Percentiles rank a stretch among this genome's conserved stretches.
These are phyloP conservation scores for Podabrus alpinus DNA, from an alignment of 2,888 invertebrate species.

Conservation along the genomic window DNA sequence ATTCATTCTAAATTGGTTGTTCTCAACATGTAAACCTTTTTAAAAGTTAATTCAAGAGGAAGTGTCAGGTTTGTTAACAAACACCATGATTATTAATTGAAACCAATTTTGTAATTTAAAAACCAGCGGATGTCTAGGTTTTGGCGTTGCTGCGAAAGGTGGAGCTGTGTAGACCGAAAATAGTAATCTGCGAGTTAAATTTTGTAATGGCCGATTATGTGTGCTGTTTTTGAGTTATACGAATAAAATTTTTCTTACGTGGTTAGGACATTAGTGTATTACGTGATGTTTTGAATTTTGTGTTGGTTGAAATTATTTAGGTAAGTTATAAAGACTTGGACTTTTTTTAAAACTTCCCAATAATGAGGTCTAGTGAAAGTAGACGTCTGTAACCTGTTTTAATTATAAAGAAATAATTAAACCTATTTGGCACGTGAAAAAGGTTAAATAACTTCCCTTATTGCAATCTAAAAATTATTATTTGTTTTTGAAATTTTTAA, in stretches of 20 bases:
- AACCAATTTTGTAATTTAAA: slow-evolving; percentile 14
- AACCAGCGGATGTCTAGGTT: slow-evolving; percentile 13
- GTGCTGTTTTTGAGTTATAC: slow-evolving; percentile 15
- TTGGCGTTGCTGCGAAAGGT: not conserved
- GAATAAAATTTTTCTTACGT: slow-evolving; percentile 3
- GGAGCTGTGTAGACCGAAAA: not conserved
- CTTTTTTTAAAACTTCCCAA: not conserved
- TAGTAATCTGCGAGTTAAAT: slow-evolving; percentile 7
- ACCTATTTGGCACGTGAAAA: slow-evolving; percentile 24
- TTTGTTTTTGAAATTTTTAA: not conserved
- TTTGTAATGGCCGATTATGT: slow-evolving; percentile 25
- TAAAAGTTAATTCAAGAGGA: slow-evolving; percentile 10
- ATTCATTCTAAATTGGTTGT: not conserved
- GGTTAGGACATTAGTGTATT: slow-evolving; percentile 4
- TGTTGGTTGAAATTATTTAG: slow-evolving; percentile 1
- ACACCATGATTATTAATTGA: slow-evolving; percentile 17
- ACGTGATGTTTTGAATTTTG: slow-evolving; percentile 19
- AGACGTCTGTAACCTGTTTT: slow-evolving; percentile 22
- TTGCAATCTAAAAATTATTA: not conserved
- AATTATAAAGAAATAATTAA: slow-evolving; percentile 18
- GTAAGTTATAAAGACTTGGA: slow-evolving; percentile 12
- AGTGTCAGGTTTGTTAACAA: slow-evolving; percentile 24
- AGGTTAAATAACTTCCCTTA: not conserved
- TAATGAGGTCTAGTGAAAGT: not conserved
- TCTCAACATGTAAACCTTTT: not conserved